Evolutionary conservation across 1,140 invertebrate species (phyloP), one percentile per base, ranked within the genome.

Genomic region (Daktulosphaira vitifoliae): DNA sequence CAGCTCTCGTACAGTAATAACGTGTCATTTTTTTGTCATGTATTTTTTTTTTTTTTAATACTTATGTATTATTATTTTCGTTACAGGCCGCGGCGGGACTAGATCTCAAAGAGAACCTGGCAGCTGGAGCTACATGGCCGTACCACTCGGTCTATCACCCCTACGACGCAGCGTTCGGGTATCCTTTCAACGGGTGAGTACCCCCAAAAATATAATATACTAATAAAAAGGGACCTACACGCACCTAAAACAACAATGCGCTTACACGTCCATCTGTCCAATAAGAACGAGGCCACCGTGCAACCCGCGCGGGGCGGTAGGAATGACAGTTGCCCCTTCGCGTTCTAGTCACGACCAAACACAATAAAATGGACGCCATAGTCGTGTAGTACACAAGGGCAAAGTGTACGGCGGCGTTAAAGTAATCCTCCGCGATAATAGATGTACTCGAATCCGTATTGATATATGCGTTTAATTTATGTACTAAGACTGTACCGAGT

Each of bases 111-210:
- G 90, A 92, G 74, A 91, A 91, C 73, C 78, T 92, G 53, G 84
- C 87, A 52, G 85, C 86, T 18, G 85, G 87, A 70, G 85, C 86
- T 29, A 84, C 82, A 50, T 92, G 86, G 88, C 87, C 88, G 56
- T 91, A 90, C 75, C 87, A 88, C 52, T 85, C 89, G 33, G 87
- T 90, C 69, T 92, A 93, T 75, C 89, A 91, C 77, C 89, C 89
- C 38, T 92, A 92, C 76, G 89, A 93, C 71, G 84, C 88, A 48
- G 87, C 88, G 25, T 89, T 92, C 70, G 88, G 86, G 70, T 93
- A 93, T 78, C 88, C 89, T 67, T 92, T 92, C 78, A 92, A 90
- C 76, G 90, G 90, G 90, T 92, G 78, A 91, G 89, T 84, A 46
- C 13, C 53, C 15, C 48, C 23, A 8, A 44, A 26, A 59, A 59